Evolutionary conservation across 2,113 vertebrate species (phyloP), one percentile per base, ranked within the genome.

Genomic region (Urocynchramus pylzowi): DNA sequence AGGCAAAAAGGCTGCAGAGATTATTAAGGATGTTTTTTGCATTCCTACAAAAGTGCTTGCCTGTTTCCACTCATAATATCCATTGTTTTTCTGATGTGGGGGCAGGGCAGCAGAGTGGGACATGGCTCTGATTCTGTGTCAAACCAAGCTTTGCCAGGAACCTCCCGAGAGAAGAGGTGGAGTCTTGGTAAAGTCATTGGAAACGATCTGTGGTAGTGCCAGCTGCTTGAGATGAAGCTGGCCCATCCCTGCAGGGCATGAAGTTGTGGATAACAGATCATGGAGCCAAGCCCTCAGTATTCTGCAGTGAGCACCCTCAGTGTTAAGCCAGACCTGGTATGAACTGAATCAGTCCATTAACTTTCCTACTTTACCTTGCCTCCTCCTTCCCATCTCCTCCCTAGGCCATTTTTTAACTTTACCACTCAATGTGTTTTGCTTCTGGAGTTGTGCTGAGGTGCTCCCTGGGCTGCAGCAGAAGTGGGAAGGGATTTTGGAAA

Each of bases 1-100:
- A 47, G 41, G 63, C 87, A 67, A 28, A 91, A 85, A 89, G 41
- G 47, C 50, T 74, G 60, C 50, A 67, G 49, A 71, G 89, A 53
- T 90, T 30, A 56, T 91, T 42, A 69, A 63, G 78, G 68, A 22
- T 64, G 7, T 35, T 57, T 54, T 82, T 77, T 73, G 67, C 28
- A 63, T 42, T 23, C 31, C 37, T 60, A 26, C 17, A 33, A 42
- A 93, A 91, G 27, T 6, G 5, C 15, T 70, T 70, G 14, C 50
- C 18, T 81, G 28, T 83, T 90, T 95, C 9, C 1, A 1, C 75
- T 86, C 31, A 9, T 7, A 22, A 13, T 30, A 33, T 22, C 54
- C 0, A 1, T 54, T 64, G 28, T 44, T 90, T 75, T 88, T 82
- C 76, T 79, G 56, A 59, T 57, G 27, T 11, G 3, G 4, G 9